Evolutionary conservation across 2,797 vertebrate species (phyloP).

Genomic region (Anas georgica): DNA sequence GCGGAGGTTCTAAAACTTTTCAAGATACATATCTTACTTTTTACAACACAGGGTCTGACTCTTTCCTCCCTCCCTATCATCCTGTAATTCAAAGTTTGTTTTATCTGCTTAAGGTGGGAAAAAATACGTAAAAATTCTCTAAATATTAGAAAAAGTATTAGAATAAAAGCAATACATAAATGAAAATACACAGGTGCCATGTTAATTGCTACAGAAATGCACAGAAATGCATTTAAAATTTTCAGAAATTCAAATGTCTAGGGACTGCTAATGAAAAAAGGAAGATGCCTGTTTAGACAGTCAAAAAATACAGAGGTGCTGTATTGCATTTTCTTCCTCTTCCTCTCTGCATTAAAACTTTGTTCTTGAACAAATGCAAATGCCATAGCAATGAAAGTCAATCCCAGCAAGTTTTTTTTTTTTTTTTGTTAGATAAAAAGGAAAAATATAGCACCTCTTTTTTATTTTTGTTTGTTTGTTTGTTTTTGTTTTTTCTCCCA

Average conservation of each 20-base stretch:
- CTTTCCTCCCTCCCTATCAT: not conserved
- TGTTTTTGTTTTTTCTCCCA: not conserved
- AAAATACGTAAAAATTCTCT: not conserved
- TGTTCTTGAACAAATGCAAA: not conserved
- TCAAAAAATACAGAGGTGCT: not conserved
- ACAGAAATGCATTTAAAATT: not conserved
- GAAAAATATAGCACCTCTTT: not conserved
- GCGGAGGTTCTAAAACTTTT: not conserved
- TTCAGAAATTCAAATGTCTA: not conserved
- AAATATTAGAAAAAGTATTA: not conserved
- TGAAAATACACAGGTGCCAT: not conserved
- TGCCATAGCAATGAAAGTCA: not conserved
- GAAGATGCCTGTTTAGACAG: not conserved
- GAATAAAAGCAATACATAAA: not conserved
- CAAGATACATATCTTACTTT: not conserved
- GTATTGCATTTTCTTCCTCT: not conserved
- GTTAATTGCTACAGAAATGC: not conserved
- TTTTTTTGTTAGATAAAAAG: not conserved
- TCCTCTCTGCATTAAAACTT: not conserved
- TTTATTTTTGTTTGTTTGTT: not conserved
- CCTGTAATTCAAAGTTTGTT: not conserved
- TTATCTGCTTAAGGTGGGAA: not conserved
- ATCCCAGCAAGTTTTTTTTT: not conserved
- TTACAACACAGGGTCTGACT: not conserved
- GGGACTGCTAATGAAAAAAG: not conserved